Percentiles rank a stretch among this genome's conserved stretches.
These are phyloP conservation scores for Exephanes ischioxanthus DNA, from an alignment of 2,888 invertebrate genomes.

Conservation along the genomic window DNA sequence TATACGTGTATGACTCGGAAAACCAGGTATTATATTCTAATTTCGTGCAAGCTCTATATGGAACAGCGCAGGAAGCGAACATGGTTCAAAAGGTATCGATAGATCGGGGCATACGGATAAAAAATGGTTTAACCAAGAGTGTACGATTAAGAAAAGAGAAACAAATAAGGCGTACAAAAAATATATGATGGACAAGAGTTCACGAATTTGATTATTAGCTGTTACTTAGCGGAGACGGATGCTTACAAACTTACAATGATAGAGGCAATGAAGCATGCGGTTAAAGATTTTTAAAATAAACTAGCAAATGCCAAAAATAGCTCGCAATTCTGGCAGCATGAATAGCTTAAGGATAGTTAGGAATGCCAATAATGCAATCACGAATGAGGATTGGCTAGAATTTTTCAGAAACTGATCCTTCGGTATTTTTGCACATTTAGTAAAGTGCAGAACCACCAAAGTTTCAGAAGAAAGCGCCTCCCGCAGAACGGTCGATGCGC, in stretches of 20 bases:
- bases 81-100: neutral
- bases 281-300: constrained; percentile 6
- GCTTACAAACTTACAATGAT: neutral
- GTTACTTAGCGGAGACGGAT: neutral
- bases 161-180: neutral
- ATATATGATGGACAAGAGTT: neutral
- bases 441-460: too few relatives aligned
- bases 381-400: neutral
- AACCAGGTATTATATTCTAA: neutral
- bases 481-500: neutral
- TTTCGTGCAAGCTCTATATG: neutral
- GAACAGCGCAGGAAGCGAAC: neutral
- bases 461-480: neutral
- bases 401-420: neutral
- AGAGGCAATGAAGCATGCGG: neutral
- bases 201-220: neutral
- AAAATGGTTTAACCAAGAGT: constrained; percentile 10
- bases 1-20: neutral
- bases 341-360: constrained; percentile 37
- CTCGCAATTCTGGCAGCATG: constrained; percentile 68
- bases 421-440: too few relatives aligned
- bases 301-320: constrained; percentile 65
- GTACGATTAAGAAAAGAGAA: neutral
- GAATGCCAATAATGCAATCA: neutral
- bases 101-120: neutral